phyloP scores from a whole-genome alignment of 2,888 invertebrate species.

The Eristalinus aeneus region DNA sequence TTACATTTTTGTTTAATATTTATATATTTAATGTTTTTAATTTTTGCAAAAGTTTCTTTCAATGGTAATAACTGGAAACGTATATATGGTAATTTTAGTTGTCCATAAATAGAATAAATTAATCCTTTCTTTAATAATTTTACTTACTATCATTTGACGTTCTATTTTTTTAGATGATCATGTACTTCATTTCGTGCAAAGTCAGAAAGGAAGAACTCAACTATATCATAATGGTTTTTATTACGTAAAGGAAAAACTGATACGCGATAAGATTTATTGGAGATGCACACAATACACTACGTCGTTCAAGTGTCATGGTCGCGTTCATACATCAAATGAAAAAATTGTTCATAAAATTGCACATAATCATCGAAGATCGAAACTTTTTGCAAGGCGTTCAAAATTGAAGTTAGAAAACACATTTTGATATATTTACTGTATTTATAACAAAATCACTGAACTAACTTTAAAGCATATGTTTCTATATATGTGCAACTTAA shows the following conservation, averaged over 20 bases:
- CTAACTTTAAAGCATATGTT: background rate
- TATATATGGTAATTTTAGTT: background rate
- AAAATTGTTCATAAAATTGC: conserved; percentile 75
- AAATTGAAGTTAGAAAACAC: conserved; percentile 17
- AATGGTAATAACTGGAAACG: background rate
- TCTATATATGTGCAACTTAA: background rate
- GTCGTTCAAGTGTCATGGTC: conserved; percentile 76
- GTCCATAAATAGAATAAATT: background rate
- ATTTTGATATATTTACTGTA: background rate
- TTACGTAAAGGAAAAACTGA: conserved; percentile 78
- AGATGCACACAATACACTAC: conserved; percentile 80
- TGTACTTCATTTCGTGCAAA: conserved; percentile 70
- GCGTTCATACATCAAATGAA: conserved; percentile 77
- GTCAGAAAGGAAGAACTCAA: conserved; percentile 79
- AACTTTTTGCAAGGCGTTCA: conserved; percentile 61
- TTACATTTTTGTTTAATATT: background rate
- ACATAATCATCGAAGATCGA: conserved; percentile 77
- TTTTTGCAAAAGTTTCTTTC: background rate
- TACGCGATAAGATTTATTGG: conserved; percentile 79
- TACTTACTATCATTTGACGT: background rate
- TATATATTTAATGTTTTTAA: background rate
- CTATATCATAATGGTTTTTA: conserved; percentile 76
- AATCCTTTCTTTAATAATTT: background rate
- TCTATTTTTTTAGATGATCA: conserved; percentile 32
- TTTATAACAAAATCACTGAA: background rate